Percentiles rank a stretch among this genome's conserved stretches.
Conservation (phyloP, 2,888 invertebrate species). For the Clivina fossor region DNA sequence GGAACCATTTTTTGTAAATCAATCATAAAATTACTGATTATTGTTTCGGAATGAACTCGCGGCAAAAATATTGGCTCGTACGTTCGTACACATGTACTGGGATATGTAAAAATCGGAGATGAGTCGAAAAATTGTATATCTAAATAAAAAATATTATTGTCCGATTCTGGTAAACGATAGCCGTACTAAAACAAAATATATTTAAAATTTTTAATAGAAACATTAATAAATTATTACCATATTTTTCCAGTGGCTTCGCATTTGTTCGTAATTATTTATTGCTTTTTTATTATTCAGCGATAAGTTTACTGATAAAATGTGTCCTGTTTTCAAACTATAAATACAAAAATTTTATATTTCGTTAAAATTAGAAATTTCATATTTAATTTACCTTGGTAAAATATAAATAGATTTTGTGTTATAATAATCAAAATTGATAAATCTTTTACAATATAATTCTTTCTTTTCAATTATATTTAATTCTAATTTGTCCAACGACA, state of each 20-base stretch:
- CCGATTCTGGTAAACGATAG: slow-evolving; percentile 28
- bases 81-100: slow-evolving; percentile 25
- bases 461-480: not conserved
- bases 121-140: slow-evolving; percentile 24
- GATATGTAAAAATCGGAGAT: slow-evolving; percentile 27
- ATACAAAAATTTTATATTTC: slow-evolving; percentile 1
- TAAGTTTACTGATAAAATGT: slow-evolving; percentile 21
- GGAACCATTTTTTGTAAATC: slow-evolving; percentile 23
- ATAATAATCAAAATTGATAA: slow-evolving; percentile 9
- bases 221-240: slow-evolving; percentile 18
- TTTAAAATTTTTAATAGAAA: not conserved
- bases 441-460: slow-evolving; percentile 5
- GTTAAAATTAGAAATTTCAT: not conserved
- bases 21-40: slow-evolving; percentile 10
- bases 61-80: slow-evolving; percentile 23
- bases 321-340: slow-evolving; percentile 27
- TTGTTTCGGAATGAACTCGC: slow-evolving; percentile 2
- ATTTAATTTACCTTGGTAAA: slow-evolving; percentile 25
- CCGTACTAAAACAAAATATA: slow-evolving; percentile 28
- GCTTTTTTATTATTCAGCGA: slow-evolving; percentile 5
- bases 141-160: slow-evolving; percentile 22
- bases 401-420: slow-evolving; percentile 13
- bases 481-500: slow-evolving; percentile 21
- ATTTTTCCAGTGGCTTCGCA: slow-evolving; percentile 34
- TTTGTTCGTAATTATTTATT: slow-evolving; percentile 22